These are phyloP conservation scores for Brachystomella parvula DNA, from an alignment of 1,140 invertebrate species.

Conservation along the genomic window DNA sequence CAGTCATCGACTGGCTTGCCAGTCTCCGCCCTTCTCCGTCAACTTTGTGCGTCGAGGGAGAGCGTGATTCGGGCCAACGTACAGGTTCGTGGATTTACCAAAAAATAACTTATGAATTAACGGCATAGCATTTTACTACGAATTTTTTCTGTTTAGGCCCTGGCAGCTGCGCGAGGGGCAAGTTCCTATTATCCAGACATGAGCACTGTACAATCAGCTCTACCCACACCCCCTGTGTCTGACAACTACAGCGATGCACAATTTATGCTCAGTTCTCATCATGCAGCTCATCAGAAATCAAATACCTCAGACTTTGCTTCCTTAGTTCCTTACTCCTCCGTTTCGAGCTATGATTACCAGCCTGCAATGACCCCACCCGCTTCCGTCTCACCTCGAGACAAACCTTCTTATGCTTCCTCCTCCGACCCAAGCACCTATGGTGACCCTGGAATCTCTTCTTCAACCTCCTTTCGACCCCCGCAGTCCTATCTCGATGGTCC, in stretches of 20 bases:
- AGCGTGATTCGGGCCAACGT: conserved; percentile 86
- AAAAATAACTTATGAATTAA: neutral
- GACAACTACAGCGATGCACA: conserved; percentile 68
- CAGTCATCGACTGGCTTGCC: conserved; percentile 46
- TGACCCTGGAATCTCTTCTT: conserved; percentile 14
- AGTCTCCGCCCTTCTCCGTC: conserved; percentile 75
- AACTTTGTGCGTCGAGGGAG: conserved; percentile 85
- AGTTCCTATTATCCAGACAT: conserved; percentile 42
- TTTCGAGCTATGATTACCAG: conserved; percentile 42
- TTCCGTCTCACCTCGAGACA: conserved; percentile 70
- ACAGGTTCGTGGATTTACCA: too few relatives aligned
- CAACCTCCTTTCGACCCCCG: conserved; percentile 35
- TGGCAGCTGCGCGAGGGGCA: conserved; percentile 40
- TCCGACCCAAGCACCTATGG: conserved; percentile 31
- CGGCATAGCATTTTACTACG: neutral
- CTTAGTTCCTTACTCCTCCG: conserved; percentile 27
- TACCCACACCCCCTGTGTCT: conserved; percentile 74
- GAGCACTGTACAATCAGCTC: conserved; percentile 50
- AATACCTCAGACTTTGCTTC: conserved; percentile 38
- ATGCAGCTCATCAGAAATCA: conserved; percentile 32
- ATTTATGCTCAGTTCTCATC: conserved; percentile 33
- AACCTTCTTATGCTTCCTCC: conserved; percentile 42
- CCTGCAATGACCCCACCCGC: conserved; percentile 92
- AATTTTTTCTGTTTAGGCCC: conserved; percentile 40
- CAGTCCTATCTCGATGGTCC: conserved; percentile 40